A percentile compares a stretch with the other conserved stretches of the same genome.
Evolutionary conservation across 2,113 vertebrate genomes (phyloP).

Genomic region (Poicephalus meyeri): DNA sequence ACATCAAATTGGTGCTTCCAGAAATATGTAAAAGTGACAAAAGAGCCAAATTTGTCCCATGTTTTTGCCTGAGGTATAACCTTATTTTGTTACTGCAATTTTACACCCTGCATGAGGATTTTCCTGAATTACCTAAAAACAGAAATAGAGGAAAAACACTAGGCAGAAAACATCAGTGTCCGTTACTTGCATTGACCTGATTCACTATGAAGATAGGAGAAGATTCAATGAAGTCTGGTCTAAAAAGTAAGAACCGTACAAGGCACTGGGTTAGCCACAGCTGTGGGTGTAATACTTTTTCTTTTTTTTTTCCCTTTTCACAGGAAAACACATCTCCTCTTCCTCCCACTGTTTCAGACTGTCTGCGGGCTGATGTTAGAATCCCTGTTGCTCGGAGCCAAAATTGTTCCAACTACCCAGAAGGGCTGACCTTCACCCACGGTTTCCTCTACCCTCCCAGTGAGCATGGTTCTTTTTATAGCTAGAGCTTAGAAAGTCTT

Average conservation of each 20-base stretch:
- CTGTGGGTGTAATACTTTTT: constrained; percentile 68
- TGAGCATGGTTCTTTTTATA: constrained; percentile 80
- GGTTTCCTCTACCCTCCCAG: constrained; percentile 91
- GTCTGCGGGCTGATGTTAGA: constrained; percentile 90
- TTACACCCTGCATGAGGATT: constrained; percentile 34
- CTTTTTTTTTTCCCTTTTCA: constrained; percentile 38
- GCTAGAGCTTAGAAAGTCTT: constrained; percentile 71
- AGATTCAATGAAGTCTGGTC: constrained; percentile 65
- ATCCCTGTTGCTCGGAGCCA: constrained; percentile 78
- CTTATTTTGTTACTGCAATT: background rate
- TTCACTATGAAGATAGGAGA: constrained; percentile 76
- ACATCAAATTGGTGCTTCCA: constrained; percentile 25
- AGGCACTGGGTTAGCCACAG: constrained; percentile 59
- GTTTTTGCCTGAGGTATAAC: background rate
- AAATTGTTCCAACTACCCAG: constrained; percentile 82
- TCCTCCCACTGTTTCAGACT: constrained; percentile 76
- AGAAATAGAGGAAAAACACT: constrained; percentile 47
- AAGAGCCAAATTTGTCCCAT: background rate
- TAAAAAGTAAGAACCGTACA: constrained; percentile 70
- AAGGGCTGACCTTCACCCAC: constrained; percentile 66
- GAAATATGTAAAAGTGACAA: background rate
- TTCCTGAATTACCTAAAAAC: constrained; percentile 29
- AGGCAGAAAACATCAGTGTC: constrained; percentile 31
- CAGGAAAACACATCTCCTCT: constrained; percentile 73
- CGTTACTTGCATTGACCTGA: constrained; percentile 57